Evolutionary conservation across 2,797 vertebrate species (phyloP), one percentile per base, ranked within the genome.

Genomic region (Tarsius wallacei): DNA sequence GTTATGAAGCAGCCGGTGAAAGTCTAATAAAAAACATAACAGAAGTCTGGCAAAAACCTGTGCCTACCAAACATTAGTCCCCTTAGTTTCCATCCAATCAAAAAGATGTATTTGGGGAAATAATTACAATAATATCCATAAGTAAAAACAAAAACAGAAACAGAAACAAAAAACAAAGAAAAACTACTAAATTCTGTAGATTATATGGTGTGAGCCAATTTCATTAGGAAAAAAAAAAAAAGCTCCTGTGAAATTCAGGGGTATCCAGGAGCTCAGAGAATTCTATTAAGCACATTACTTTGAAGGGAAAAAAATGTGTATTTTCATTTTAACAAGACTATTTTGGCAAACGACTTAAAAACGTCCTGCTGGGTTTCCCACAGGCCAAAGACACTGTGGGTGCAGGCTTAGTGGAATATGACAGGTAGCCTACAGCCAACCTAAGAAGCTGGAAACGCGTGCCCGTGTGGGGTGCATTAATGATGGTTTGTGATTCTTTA

Each of bases 321-420:
- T 68, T 51, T 91, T 87, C 76, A 73, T 77, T 96, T 70, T 78
- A 95, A 81, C 36, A 88, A 70, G 73, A 2, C 12, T 59, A 51
- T 57, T 91, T 71, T 66, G 64, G 87, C 10, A 81, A 96, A 81
- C 47, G 26, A 21, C 36, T 87, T 87, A 13, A 33, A 64, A 87
- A 61, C 8, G 15, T 84, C 76, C 87, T 87, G 2, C 55, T 87
- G 51, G 21, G 71, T 53, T 95, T 70, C 74, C 61, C 51, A 55
- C 0, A 1, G 66, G 51, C 31, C 90, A 63, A 93, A 49, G 63
- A 36, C 19, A 68, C 19, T 11, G 26, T 6, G 12, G 1, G 24
- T 66, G 28, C 28, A 84, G 47, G 59, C 22, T 12, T 5, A 42
- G 28, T 2, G 49, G 66, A 64, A 83, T n/a, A 57, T 8, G 42